Evolutionary conservation across 2,888 invertebrate genomes (phyloP).

Genomic region (Lithophane socia): DNA sequence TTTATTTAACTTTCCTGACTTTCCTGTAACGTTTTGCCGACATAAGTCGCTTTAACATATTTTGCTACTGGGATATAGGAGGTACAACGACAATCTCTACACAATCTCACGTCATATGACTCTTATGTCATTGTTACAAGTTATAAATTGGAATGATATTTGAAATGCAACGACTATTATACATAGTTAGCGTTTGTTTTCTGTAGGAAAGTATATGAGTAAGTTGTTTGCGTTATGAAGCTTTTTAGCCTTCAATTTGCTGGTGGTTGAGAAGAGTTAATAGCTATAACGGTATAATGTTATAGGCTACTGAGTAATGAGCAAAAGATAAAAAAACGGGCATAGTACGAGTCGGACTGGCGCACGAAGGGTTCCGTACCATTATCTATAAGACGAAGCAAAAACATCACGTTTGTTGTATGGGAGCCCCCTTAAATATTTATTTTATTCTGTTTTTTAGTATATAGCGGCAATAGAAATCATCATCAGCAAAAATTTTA

Average conservation of each 20-base stretch:
- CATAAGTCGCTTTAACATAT: constrained; percentile 19
- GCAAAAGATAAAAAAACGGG: background rate
- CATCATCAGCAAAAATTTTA: no score
- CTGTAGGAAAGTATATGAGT: background rate
- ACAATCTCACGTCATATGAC: background rate
- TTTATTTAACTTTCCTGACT: constrained; percentile 61
- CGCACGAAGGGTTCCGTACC: no score
- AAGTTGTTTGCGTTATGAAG: background rate
- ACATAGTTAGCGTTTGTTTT: background rate
- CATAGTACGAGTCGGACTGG: no score
- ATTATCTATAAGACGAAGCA: no score
- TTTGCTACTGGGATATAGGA: background rate
- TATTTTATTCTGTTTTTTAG: no score
- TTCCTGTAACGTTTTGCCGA: constrained; percentile 43
- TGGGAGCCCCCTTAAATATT: no score
- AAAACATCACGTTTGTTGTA: no score
- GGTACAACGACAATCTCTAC: background rate
- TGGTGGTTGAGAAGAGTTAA: background rate
- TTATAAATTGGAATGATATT: background rate
- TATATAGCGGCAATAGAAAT: no score
- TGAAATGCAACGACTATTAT: background rate
- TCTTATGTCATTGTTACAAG: background rate
- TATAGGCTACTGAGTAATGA: background rate
- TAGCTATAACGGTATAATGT: background rate
- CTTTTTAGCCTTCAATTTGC: background rate